phyloP scores from a whole-genome alignment of 2,797 vertebrate genomes.

The Heteromormyrus szaboi region DNA sequence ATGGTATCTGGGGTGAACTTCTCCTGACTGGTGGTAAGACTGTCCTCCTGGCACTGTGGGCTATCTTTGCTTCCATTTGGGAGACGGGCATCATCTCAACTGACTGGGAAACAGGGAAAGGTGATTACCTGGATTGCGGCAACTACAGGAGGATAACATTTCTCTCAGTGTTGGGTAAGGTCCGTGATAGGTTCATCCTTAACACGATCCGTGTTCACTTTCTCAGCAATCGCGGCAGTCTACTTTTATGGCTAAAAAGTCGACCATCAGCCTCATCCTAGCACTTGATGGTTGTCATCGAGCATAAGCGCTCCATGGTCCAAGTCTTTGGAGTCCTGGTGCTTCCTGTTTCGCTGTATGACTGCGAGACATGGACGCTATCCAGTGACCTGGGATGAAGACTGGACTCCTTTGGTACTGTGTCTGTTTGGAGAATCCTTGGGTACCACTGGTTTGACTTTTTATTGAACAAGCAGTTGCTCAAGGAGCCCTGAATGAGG shows the following conservation, averaged over 20 bases:
- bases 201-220: background rate
- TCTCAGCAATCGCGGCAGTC: background rate
- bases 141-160: background rate
- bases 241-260: background rate
- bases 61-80: background rate
- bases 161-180: background rate
- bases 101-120: background rate
- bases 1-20: background rate
- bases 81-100: background rate
- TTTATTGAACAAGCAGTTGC: background rate
- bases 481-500: background rate
- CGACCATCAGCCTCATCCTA: background rate
- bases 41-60: background rate
- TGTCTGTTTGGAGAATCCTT: background rate
- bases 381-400: background rate
- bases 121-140: background rate
- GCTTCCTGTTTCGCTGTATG: background rate
- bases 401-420: background rate
- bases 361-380: background rate
- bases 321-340: background rate
- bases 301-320: background rate
- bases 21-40: background rate
- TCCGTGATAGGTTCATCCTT: background rate
- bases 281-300: background rate
- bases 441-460: background rate